These are phyloP conservation scores for Synanthedon andrenaeformis DNA, from an alignment of 2,888 invertebrate species.

Conservation along the genomic window DNA sequence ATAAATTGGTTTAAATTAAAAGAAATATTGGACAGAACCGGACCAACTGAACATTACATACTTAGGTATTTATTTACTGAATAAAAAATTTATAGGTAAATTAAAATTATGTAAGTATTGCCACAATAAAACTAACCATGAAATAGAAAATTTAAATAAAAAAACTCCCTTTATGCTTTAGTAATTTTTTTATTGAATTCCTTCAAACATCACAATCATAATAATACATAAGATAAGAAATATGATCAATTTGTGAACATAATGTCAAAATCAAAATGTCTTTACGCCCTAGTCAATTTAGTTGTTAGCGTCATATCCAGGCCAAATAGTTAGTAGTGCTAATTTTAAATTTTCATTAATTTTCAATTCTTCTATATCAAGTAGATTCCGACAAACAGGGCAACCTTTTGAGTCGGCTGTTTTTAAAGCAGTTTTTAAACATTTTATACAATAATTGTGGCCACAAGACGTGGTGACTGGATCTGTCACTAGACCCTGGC, in stretches of 20 bases:
- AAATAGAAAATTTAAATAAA: background rate
- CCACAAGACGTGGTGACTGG: conserved; percentile 81
- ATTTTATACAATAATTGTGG: conserved; percentile 83
- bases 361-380: conserved; percentile 66
- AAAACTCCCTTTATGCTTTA: background rate
- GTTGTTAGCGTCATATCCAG: conserved; percentile 74
- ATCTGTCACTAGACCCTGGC: conserved; percentile 77
- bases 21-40: too few species aligned
- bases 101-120: too few species aligned
- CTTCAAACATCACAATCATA: too few species aligned
- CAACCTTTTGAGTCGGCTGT: conserved; percentile 73
- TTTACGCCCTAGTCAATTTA: background rate
- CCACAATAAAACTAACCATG: too few species aligned
- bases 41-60: too few species aligned
- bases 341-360: conserved; percentile 69
- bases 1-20: too few species aligned
- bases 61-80: too few species aligned
- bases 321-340: conserved; percentile 72
- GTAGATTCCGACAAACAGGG: conserved; percentile 76
- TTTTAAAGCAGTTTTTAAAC: conserved; percentile 76
- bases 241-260: too few species aligned
- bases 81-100: too few species aligned
- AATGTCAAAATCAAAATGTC: too few species aligned
- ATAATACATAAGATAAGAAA: too few species aligned
- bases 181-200: background rate